Evolutionary conservation across 2,113 vertebrate species (phyloP).

Genomic region (Pagrus major): DNA sequence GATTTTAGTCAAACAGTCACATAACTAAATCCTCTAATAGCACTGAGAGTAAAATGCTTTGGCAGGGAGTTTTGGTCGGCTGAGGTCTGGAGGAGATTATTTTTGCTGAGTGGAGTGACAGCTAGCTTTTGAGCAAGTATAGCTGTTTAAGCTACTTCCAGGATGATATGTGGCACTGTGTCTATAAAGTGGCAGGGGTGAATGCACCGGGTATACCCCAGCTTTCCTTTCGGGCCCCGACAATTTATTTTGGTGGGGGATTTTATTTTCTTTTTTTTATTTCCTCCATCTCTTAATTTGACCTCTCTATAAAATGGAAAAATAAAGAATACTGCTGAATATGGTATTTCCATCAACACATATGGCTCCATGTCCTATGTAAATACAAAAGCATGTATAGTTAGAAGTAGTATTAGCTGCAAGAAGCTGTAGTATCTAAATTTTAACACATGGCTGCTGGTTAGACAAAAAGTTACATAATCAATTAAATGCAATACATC

Average conservation of each 20-base stretch:
- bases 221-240: not conserved
- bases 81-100: conserved; percentile 62
- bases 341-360: too few relatives aligned
- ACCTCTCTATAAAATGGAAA: not conserved
- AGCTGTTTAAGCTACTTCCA: conserved; percentile 54
- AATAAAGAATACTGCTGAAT: not conserved
- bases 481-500: conserved; percentile 7
- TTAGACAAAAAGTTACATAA: not conserved
- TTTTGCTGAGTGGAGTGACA: conserved; percentile 56
- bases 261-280: not conserved
- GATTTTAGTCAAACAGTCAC: conserved; percentile 25
- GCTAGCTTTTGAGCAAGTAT: conserved; percentile 52
- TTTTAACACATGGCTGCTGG: not conserved
- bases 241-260: not conserved
- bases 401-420: too few relatives aligned
- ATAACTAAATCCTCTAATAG: conserved; percentile 55
- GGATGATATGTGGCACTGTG: conserved; percentile 27
- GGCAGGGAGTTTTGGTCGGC: conserved; percentile 47
- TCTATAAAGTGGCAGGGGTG: conserved; percentile 16
- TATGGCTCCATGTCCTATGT: too few relatives aligned
- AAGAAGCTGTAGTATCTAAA: too few relatives aligned
- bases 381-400: too few relatives aligned
- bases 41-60: conserved; percentile 54
- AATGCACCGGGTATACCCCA: not conserved
- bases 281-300: not conserved